Evolutionary conservation across 2,888 invertebrate species (phyloP).

Genomic region (Leptura quadrifasciata): DNA sequence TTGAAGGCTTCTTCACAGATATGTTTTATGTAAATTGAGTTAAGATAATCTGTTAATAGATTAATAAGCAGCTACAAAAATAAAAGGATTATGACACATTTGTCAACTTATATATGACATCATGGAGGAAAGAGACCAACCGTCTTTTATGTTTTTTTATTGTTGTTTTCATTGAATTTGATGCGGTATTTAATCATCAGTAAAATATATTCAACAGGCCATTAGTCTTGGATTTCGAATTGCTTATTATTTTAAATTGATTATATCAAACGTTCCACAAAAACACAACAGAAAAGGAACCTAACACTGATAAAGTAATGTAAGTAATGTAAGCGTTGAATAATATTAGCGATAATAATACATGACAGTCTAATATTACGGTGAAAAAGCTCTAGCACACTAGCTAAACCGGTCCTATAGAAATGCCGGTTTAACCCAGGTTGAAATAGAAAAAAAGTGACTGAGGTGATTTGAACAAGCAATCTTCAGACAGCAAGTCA

Average conservation of each 20-base stretch:
- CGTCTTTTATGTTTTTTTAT: not conserved
- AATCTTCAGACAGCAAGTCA: too few species aligned
- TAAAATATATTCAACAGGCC: not conserved
- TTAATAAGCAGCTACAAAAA: not conserved
- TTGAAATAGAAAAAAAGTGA: too few species aligned
- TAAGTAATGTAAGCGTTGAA: too few species aligned
- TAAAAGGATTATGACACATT: not conserved
- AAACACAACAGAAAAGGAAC: not conserved
- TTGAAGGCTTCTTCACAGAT: slow-evolving; percentile 4
- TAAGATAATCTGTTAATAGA: slow-evolving; percentile 10
- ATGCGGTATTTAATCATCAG: not conserved
- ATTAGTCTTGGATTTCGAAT: not conserved
- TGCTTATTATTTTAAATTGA: not conserved
- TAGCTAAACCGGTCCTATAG: too few species aligned
- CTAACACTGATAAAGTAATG: too few species aligned
- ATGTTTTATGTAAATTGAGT: slow-evolving; percentile 13
- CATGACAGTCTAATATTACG: too few species aligned
- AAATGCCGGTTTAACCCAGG: too few species aligned
- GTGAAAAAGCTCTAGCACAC: too few species aligned
- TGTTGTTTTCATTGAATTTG: not conserved
- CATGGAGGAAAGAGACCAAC: not conserved
- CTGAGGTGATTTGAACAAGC: too few species aligned
- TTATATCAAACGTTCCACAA: not conserved
- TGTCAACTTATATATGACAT: not conserved
- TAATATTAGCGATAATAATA: too few species aligned